Evolutionary conservation across 2,113 vertebrate genomes (phyloP).

Genomic region (Callospermophilus lateralis): DNA sequence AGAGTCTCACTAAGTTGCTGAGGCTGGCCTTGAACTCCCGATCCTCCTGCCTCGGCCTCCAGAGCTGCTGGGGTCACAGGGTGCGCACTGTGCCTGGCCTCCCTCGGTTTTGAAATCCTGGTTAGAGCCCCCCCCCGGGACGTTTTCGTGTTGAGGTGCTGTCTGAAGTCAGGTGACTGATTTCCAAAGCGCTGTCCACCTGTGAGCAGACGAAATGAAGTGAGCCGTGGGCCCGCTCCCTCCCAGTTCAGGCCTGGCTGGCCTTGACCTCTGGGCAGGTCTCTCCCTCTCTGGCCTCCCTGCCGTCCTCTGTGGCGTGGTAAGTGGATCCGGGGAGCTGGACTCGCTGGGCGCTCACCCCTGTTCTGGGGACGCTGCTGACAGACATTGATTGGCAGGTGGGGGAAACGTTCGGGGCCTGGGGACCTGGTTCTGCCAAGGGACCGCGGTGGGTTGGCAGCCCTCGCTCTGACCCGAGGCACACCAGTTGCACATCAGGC

Average conservation of each 20-base stretch:
- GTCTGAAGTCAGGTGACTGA: neutral
- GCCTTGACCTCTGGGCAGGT: neutral
- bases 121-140: neutral
- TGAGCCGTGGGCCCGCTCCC: neutral
- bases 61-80: too few species aligned
- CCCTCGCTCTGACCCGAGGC: rapidly evolving
- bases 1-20: too few species aligned
- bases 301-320: neutral
- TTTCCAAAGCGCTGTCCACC: neutral
- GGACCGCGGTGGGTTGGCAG: neutral
- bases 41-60: too few species aligned
- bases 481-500: neutral
- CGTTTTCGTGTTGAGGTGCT: neutral
- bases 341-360: neutral
- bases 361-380: too few species aligned
- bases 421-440: neutral
- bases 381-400: neutral
- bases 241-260: neutral
- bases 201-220: too few species aligned
- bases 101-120: neutral
- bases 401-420: rapidly evolving
- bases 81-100: too few species aligned
- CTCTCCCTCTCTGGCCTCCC: neutral
- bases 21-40: too few species aligned
- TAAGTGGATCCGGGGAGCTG: neutral